Percentiles rank a stretch among this genome's conserved stretches.
These are phyloP conservation scores for Scomber colias DNA, from an alignment of 2,113 vertebrate genomes.

Conservation along the genomic window DNA sequence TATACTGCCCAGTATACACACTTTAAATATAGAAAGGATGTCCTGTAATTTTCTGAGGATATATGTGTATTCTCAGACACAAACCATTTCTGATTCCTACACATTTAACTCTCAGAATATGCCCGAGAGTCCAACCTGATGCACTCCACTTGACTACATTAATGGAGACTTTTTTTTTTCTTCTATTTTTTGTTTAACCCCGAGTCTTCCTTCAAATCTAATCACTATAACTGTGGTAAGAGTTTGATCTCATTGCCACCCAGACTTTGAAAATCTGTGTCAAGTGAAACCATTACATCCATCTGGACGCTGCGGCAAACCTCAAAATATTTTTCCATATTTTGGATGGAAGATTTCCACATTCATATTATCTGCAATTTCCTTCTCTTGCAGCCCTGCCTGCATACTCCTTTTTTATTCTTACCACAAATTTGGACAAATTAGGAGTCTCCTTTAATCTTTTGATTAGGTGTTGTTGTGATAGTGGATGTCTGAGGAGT, in stretches of 20 bases:
- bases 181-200: background rate
- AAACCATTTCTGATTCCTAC: background rate
- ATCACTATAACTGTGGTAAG: slow-evolving; percentile 31
- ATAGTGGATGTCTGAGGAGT: slow-evolving; percentile 74
- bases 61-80: background rate
- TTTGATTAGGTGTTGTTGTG: slow-evolving; percentile 78
- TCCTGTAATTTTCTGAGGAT: background rate
- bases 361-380: slow-evolving; percentile 69
- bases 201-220: slow-evolving; percentile 28
- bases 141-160: background rate
- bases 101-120: background rate
- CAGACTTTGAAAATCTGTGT: slow-evolving; percentile 52
- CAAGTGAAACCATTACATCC: slow-evolving; percentile 58
- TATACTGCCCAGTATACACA: background rate
- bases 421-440: slow-evolving; percentile 67
- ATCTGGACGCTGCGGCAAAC: slow-evolving; percentile 58
- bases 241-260: slow-evolving; percentile 50
- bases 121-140: background rate
- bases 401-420: slow-evolving; percentile 3
- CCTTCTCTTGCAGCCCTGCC: slow-evolving; percentile 29
- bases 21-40: slow-evolving; percentile 8
- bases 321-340: slow-evolving; percentile 68
- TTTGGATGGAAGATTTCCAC: slow-evolving; percentile 67
- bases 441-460: slow-evolving; percentile 73
- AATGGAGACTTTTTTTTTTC: background rate